Percentiles rank a stretch among this genome's conserved stretches.
Evolutionary conservation across 2,113 vertebrate genomes (phyloP).

Genomic region (Platycercus adscitus): DNA sequence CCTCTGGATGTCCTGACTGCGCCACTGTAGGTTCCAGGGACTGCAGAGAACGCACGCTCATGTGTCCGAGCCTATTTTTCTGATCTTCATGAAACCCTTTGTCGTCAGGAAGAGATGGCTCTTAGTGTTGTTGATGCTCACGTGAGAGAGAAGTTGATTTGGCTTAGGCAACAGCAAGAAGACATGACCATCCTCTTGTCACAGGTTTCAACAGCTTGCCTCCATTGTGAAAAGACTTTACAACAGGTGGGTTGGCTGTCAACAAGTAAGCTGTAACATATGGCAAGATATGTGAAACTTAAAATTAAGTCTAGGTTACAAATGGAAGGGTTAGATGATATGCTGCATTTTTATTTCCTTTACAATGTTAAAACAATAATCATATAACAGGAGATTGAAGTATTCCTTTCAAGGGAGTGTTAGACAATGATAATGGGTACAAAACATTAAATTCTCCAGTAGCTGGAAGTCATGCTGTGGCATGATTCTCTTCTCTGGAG

Average conservation of each 20-base stretch:
- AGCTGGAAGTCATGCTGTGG: neutral
- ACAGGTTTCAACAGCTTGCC: conserved; percentile 95
- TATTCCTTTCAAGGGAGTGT: neutral
- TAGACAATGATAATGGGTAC: neutral
- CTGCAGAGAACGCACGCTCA: conserved; percentile 95
- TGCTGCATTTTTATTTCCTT: neutral
- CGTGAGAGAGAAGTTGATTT: conserved; percentile 94
- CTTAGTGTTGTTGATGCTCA: conserved; percentile 97
- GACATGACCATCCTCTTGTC: conserved; percentile 98
- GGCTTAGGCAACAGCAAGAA: conserved; percentile 97
- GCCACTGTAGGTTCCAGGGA: conserved; percentile 87
- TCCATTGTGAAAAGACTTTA: conserved; percentile 97
- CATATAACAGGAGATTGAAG: neutral
- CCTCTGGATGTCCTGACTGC: neutral
- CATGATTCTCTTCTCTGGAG: neutral
- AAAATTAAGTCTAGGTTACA: neutral
- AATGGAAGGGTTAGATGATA: neutral
- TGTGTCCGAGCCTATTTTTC: conserved; percentile 97
- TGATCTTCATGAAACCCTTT: conserved; percentile 95
- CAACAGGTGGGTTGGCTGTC: conserved; percentile 85
- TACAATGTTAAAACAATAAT: neutral
- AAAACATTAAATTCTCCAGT: neutral
- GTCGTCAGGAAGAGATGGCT: conserved; percentile 98
- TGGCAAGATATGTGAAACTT: neutral
- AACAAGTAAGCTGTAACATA: neutral